Evolutionary conservation across 2,113 vertebrate species (phyloP).

Genomic region (Columba janthina): DNA sequence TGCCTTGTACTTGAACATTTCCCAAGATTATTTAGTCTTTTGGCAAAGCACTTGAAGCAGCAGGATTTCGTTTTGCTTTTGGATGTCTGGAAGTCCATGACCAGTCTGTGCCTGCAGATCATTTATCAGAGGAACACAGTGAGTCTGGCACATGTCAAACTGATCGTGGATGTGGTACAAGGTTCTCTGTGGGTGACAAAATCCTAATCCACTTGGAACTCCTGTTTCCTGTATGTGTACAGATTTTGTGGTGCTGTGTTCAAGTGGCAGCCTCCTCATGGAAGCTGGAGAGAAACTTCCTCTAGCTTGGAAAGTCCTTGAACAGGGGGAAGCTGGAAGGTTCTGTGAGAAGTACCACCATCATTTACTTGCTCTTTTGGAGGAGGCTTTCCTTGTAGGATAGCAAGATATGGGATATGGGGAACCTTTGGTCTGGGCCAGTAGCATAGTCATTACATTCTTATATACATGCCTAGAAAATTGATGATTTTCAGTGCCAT

Average conservation of each 20-base stretch:
- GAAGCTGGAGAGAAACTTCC: neutral
- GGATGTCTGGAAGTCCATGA: neutral
- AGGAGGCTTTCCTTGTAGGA: neutral
- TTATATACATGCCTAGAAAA: neutral
- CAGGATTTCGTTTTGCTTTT: neutral
- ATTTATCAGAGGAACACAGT: neutral
- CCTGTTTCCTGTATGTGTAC: neutral
- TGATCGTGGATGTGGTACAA: neutral
- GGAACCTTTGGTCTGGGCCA: neutral
- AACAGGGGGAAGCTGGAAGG: neutral
- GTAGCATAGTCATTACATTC: neutral
- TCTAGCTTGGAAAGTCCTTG: accelerated
- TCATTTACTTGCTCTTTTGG: neutral
- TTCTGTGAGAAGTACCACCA: neutral
- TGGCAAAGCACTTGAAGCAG: neutral
- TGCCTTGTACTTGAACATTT: neutral
- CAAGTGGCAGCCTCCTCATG: neutral
- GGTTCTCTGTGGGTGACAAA: neutral
- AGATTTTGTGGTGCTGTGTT: neutral
- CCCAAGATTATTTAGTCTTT: neutral
- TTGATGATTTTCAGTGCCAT: neutral
- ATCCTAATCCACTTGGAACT: neutral
- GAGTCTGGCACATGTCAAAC: neutral
- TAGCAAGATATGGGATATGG: neutral
- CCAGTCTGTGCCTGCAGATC: neutral